Percentiles rank a stretch among this genome's conserved stretches.
phyloP scores from a whole-genome alignment of 1,140 invertebrate species.

The Aphelinus certus region DNA sequence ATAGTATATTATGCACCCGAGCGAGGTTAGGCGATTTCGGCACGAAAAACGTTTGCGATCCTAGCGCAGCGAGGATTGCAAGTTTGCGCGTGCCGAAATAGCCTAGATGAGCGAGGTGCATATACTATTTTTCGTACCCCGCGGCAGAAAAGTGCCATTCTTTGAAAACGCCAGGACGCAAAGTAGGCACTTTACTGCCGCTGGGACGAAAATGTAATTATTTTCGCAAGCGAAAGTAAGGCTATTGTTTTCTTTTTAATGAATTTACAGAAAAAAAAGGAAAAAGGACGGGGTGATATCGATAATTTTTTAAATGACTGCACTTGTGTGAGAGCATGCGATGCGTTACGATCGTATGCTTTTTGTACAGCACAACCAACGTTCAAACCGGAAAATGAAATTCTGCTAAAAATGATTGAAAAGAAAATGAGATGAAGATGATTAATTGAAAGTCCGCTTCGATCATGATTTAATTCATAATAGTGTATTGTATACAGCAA shows the following conservation, averaged over 20 bases:
- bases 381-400: conserved; percentile 13
- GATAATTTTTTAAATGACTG: conserved; percentile 13
- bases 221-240: neutral
- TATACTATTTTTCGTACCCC: no score
- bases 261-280: conserved; percentile 11
- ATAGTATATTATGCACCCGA: conserved; percentile 1
- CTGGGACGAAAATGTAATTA: conserved; percentile 20
- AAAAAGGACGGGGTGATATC: conserved; percentile 3
- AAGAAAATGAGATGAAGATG: conserved; percentile 14
- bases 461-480: conserved; percentile 16
- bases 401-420: conserved; percentile 9
- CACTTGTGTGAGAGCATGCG: conserved; percentile 11
- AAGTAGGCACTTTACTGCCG: no score
- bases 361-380: conserved; percentile 26
- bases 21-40: no score
- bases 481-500: conserved; percentile 20
- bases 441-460: neutral
- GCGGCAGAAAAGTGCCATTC: no score
- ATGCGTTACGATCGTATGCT: conserved; percentile 9
- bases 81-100: no score
- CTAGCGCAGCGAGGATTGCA: no score
- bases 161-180: no score
- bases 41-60: no score
- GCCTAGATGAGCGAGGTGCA: no score
- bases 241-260: conserved; percentile 16